Conservation (phyloP, 2,888 invertebrate genomes). For the Thumatha senex region DNA sequence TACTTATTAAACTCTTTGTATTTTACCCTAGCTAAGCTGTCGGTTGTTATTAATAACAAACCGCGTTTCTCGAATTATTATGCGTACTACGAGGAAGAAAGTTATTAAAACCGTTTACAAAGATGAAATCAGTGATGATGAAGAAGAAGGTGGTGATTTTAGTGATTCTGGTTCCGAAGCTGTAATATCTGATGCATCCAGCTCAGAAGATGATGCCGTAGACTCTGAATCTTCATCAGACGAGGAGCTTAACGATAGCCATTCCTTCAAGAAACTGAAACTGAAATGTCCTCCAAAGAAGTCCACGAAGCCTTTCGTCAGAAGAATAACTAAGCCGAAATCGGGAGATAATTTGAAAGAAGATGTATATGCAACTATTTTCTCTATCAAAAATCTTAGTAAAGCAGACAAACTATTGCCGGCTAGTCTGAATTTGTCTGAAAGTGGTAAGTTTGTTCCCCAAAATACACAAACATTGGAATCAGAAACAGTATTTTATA, state of each 20-base stretch:
- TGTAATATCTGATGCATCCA: constrained; percentile 63
- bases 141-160: constrained; percentile 65
- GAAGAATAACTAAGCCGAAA: constrained; percentile 56
- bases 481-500: too few species aligned
- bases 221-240: constrained; percentile 51
- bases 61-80: constrained; percentile 18
- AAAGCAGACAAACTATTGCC: constrained; percentile 75
- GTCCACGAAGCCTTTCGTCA: constrained; percentile 55
- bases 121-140: constrained; percentile 72
- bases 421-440: constrained; percentile 72
- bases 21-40: too few species aligned
- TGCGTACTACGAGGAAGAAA: constrained; percentile 73
- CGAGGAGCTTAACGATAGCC: constrained; percentile 46
- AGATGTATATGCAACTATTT: constrained; percentile 37
- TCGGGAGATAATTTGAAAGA: constrained; percentile 34
- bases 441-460: constrained; percentile 68
- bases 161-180: constrained; percentile 80
- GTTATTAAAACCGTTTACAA: constrained; percentile 71
- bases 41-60: too few species aligned
- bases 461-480: neutral
- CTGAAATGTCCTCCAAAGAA: constrained; percentile 31
- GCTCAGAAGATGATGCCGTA: constrained; percentile 51
- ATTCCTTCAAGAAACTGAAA: constrained; percentile 23
- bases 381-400: constrained; percentile 72
- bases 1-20: too few species aligned